Evolutionary conservation across 2,888 invertebrate species (phyloP), one percentile per base, ranked within the genome.

Genomic region (Mycalesis mineus): DNA sequence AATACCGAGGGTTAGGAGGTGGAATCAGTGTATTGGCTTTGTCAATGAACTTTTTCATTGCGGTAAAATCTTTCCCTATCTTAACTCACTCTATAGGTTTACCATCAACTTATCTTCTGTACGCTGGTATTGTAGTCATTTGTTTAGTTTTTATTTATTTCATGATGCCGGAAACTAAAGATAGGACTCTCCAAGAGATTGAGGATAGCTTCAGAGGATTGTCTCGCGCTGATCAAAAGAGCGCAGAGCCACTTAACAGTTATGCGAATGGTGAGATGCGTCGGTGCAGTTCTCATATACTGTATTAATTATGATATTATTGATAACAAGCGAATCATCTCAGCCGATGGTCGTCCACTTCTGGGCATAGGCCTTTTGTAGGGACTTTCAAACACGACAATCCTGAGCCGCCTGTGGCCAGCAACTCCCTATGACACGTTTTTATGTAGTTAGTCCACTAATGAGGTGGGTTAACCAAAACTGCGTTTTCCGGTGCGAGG

Each of bases 111-210:
- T 94, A 94, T 71, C 76, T 89, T 33, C 71, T 92, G 59, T 94
- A 93, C 68, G 91, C 91, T 5, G 91, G 91, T 1, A 69, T 85
- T 0, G 90, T 93, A 40, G 80, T 91, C 0, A 65, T 91, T 0
- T 70, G 91, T 37, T 90, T 93, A 37, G 74, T 82, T 0, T 65
- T 92, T 0, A 88, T 92, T 50, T 88, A 92, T 59, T 91, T 91
- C 61, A 78, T 91, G 71, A 76, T 94, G 55, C 94, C 94, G 0
- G 94, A 94, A 74, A 94, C 94, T 0, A 93, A 92, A 63, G 92
- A 92, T 50, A 92, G 89, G 60, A 92, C 93, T 5, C 83, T 94
- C 9, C 87, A 92, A 54, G 93, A 94, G 69, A 94, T 94, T 56
- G 93, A 94, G 66, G 91, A 92, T 40, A 74, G 73, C 40, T 91